Percentiles rank a stretch among this genome's conserved stretches.
Conservation (phyloP, 2,797 vertebrate genomes). For the Eulemur albifrons region DNA sequence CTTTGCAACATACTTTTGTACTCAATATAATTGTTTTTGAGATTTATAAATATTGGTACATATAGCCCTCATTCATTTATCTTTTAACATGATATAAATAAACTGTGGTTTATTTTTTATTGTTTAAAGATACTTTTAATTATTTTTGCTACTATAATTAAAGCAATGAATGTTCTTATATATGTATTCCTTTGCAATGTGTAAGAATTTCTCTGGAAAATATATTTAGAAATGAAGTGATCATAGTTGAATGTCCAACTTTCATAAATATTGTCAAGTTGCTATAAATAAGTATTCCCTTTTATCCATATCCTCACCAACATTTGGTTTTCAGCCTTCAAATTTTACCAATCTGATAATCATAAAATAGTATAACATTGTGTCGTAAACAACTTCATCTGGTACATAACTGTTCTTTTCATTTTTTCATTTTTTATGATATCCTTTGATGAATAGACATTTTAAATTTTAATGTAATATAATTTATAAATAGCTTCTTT, state of each 20-base stretch:
- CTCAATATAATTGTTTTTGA: not conserved
- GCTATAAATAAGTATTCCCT: not conserved
- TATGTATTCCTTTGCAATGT: not conserved
- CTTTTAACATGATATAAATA: not conserved
- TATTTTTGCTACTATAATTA: not conserved
- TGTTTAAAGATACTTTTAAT: not conserved
- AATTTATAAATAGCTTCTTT: not conserved
- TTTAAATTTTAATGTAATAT: not conserved
- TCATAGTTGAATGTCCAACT: not conserved
- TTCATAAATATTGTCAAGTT: not conserved
- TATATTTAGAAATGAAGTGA: not conserved
- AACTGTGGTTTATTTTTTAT: not conserved
- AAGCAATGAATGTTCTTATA: not conserved
- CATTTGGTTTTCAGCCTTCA: not conserved
- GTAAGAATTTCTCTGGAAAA: not conserved
- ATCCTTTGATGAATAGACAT: not conserved
- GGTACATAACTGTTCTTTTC: not conserved
- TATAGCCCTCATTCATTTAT: not conserved
- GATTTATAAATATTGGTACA: not conserved
- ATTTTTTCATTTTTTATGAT: not conserved
- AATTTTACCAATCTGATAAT: not conserved
- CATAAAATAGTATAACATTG: not conserved
- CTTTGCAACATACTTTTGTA: not conserved
- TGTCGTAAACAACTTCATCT: not conserved
- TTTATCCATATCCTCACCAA: not conserved